A percentile compares a stretch with the other conserved stretches of the same genome.
Conservation (phyloP, 2,888 invertebrate species). For the Myathropa florea region DNA sequence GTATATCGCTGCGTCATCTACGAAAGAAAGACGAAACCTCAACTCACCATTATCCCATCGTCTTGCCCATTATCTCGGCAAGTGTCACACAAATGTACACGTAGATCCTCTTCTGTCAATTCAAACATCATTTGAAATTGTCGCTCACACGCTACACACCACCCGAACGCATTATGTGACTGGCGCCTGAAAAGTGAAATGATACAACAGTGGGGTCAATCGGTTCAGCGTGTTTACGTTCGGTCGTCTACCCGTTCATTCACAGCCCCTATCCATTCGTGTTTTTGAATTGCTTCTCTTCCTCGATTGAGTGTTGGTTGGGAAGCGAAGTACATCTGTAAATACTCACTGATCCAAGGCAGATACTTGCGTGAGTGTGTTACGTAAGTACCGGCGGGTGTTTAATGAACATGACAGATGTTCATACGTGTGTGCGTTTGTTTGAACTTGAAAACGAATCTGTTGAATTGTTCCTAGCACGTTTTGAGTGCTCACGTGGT, state of each 20-base stretch:
- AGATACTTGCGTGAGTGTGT: neutral
- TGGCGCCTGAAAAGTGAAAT: neutral
- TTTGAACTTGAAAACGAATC: neutral
- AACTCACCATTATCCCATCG: neutral
- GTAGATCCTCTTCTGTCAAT: neutral
- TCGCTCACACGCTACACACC: neutral
- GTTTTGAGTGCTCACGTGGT: neutral
- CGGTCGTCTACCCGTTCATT: neutral
- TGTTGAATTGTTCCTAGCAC: neutral
- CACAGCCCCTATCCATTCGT: slow-evolving; percentile 24
- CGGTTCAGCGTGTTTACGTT: neutral
- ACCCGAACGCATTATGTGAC: neutral
- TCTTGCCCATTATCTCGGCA: neutral
- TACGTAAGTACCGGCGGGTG: neutral
- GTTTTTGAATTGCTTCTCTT: slow-evolving; percentile 17
- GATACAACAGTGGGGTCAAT: neutral
- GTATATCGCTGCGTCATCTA: neutral
- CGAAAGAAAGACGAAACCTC: neutral
- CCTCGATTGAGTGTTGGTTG: neutral
- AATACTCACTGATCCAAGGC: neutral
- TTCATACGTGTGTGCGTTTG: slow-evolving; percentile 1
- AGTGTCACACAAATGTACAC: neutral
- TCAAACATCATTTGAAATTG: neutral
- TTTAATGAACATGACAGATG: slow-evolving; percentile 5
- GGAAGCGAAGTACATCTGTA: neutral